Evolutionary conservation across 2,888 invertebrate species (phyloP).

Genomic region (Rhimphoctona megacephalus): DNA sequence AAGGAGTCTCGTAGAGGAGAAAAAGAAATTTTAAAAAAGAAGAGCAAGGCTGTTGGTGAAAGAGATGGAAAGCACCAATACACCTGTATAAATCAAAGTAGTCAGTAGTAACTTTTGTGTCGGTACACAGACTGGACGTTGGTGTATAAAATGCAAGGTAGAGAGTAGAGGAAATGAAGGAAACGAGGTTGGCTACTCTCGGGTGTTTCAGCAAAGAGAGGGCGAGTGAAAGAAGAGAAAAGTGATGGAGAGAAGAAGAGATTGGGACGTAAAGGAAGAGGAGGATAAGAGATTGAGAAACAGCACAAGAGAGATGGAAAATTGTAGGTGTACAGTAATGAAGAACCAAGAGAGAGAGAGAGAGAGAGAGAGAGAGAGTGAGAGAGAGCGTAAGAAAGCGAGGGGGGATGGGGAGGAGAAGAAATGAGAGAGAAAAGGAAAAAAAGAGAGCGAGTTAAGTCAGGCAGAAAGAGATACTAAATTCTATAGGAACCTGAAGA

Average conservation of each 20-base stretch:
- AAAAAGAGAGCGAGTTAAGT: conserved; percentile 63
- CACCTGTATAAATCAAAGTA: conserved; percentile 30
- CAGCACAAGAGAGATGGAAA: conserved; percentile 39
- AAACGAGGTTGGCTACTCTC: conserved; percentile 48
- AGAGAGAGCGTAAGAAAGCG: conserved; percentile 61
- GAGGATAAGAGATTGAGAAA: conserved; percentile 18
- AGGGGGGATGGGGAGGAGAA: conserved; percentile 23
- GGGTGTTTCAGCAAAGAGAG: conserved; percentile 62
- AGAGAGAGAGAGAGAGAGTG: conserved; percentile 16
- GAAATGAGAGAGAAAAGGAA: conserved; percentile 34
- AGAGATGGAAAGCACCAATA: conserved; percentile 49
- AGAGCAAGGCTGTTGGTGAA: conserved; percentile 41
- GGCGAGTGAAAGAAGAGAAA: conserved; percentile 67
- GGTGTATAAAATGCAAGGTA: conserved; percentile 32
- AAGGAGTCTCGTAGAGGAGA: background rate
- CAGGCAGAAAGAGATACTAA: conserved; percentile 60
- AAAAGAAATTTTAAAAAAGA: conserved; percentile 34
- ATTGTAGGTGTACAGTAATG: conserved; percentile 54
- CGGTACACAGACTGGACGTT: conserved; percentile 13
- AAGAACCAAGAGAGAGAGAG: conserved; percentile 21
- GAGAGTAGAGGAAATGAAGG: conserved; percentile 63
- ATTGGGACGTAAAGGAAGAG: conserved; percentile 41
- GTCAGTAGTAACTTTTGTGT: conserved; percentile 28
- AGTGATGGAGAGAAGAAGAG: conserved; percentile 61
- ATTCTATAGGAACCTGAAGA: conserved; percentile 12